These are phyloP conservation scores for Neoitamus cyanurus DNA, from an alignment of 2,888 invertebrate species.

Conservation along the genomic window DNA sequence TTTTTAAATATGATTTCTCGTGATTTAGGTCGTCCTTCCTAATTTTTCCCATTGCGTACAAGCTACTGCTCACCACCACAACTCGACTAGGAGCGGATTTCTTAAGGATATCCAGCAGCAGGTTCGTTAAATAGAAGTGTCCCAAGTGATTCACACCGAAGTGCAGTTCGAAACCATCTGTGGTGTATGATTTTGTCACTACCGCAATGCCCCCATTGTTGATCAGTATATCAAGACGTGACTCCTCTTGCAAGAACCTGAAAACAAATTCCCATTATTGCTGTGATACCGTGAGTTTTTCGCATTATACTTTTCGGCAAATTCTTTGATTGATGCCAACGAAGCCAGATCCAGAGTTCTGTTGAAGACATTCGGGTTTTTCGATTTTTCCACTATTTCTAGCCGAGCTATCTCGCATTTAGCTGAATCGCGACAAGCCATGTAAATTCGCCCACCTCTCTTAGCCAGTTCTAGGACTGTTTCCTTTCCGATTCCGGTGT, in stretches of 20 bases:
- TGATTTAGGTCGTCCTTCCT: constrained; percentile 76
- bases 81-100: constrained; percentile 75
- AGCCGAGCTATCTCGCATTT: constrained; percentile 65
- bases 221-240: constrained; percentile 30
- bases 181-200: constrained; percentile 59
- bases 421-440: constrained; percentile 32
- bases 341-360: constrained; percentile 64
- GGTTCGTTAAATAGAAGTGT: constrained; percentile 70
- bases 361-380: constrained; percentile 77
- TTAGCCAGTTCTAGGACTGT: constrained; percentile 75
- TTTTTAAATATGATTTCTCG: constrained; percentile 71
- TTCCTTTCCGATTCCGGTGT: constrained; percentile 80
- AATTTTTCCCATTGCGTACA: constrained; percentile 73
- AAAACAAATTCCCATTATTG: background rate
- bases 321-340: constrained; percentile 67
- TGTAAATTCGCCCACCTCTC: constrained; percentile 72
- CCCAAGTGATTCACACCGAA: constrained; percentile 69
- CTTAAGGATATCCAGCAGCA: constrained; percentile 67
- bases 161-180: constrained; percentile 68
- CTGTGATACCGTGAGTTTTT: background rate
- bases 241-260: constrained; percentile 38
- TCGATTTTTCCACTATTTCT: constrained; percentile 76
- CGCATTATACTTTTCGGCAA: constrained; percentile 62
- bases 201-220: constrained; percentile 58
- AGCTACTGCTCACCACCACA: constrained; percentile 75